phyloP scores from a whole-genome alignment of 1,140 invertebrate genomes.

The Triops longicaudatus region DNA sequence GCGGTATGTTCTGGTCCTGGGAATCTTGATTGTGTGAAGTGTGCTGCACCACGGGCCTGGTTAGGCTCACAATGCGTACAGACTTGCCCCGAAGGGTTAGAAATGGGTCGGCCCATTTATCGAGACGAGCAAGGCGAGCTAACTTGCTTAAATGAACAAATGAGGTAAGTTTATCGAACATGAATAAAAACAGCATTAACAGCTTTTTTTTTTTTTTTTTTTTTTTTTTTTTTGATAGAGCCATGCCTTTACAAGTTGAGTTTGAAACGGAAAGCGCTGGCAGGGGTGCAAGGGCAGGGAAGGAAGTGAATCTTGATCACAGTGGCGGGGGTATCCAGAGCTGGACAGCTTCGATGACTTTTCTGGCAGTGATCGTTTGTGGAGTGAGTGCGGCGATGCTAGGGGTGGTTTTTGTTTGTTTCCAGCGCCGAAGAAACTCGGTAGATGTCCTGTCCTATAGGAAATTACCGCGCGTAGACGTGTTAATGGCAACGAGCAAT shows the following conservation, averaged over 20 bases:
- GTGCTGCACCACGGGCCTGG: conserved; percentile 63
- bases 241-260: neutral
- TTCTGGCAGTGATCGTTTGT: neutral
- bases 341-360: conserved; percentile 3
- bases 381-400: neutral
- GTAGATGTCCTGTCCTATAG: neutral
- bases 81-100: conserved; percentile 57
- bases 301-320: neutral
- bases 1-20: conserved; percentile 69
- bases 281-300: neutral
- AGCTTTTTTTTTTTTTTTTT: neutral
- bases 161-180: neutral
- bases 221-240: neutral
- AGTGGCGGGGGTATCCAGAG: neutral
- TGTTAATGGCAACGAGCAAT: neutral
- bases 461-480: neutral
- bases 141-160: neutral
- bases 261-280: neutral
- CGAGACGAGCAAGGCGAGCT: neutral
- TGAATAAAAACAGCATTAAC: neutral
- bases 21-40: conserved; percentile 71
- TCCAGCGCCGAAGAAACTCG: neutral
- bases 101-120: neutral
- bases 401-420: neutral
- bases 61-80: conserved; percentile 70